Evolutionary conservation across 2,888 invertebrate species (phyloP), one percentile per base, ranked within the genome.

Genomic region (Crossocerus cetratus): DNA sequence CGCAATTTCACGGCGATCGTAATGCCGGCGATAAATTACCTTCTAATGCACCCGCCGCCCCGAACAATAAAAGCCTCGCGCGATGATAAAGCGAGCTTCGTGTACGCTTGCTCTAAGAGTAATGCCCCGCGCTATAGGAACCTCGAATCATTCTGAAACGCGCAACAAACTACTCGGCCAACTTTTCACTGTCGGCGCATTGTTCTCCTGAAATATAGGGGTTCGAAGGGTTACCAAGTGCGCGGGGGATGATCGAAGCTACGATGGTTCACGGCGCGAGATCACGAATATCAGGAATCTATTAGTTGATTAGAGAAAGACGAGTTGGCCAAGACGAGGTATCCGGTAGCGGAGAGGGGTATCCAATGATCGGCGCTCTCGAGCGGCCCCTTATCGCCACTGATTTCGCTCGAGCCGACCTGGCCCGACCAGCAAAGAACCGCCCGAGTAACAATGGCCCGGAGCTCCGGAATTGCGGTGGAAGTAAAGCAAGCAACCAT

Each of bases 1-100:
- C 64, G 42, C 32, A 23, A 3, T 54, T 3, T 55, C 32, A 45
- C 59, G 43, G 23, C 59, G 57, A 54, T 56, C 45, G 56, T 58
- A 58, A 59, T 55, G 8, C 14, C 16, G 2, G 11, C n/a, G 32
- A 62, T 32, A 55, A 69, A 56, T 66, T 49, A 67, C 22, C 18
- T n/a, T n/a, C 16, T 22, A 53, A 23, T 21, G n/a, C 49, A 43
- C 14, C 44, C 2, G n/a, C 21, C 18, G 43, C 60, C 23, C 32
- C 20, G 54, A 16, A 43, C 59, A 21, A 43, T 67, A 67, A 65
- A 74, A 42, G 43, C 45, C 59, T 53, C 58, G 54, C 57, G 45
- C 61, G 53, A 57, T 44, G 66, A 65, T 61, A 14, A 21, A 60
- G 62, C 49, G 42, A 58, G 13, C 44, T 2, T 5, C 20, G 3